Conservation (phyloP, 2,797 vertebrate genomes). For the Anniella stebbinsi region DNA sequence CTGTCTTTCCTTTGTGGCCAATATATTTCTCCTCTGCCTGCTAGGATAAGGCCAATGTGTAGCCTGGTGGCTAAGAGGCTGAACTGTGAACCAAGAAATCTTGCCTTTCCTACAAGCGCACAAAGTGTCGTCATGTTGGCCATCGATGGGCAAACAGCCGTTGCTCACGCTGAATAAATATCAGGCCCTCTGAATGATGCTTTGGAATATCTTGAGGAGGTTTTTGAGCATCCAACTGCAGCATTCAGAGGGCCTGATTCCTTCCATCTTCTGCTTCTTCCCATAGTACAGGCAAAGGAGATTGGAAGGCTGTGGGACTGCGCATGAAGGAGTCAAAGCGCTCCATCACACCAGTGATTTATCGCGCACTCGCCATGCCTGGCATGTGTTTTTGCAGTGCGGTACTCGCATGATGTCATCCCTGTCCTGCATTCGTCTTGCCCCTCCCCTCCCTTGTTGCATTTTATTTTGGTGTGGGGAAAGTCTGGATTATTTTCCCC, state of each 20-base stretch:
- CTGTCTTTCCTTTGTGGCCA: not conserved
- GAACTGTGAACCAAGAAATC: not conserved
- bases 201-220: not conserved
- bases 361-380: too few relatives aligned
- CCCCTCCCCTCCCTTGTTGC: too few relatives aligned
- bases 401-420: too few relatives aligned
- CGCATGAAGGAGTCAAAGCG: not conserved
- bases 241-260: not conserved
- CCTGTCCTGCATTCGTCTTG: too few relatives aligned
- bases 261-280: too few relatives aligned
- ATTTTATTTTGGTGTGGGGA: too few relatives aligned
- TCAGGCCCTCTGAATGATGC: not conserved
- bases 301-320: not conserved
- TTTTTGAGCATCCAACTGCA: not conserved
- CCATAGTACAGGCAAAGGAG: not conserved
- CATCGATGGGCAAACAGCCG: too few relatives aligned
- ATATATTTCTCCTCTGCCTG: not conserved
- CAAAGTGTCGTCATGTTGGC: not conserved
- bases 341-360: too few relatives aligned
- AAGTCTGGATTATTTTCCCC: too few relatives aligned
- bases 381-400: too few relatives aligned
- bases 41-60: not conserved
- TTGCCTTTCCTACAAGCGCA: not conserved
- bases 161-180: not conserved
- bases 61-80: not conserved